Percentiles rank a stretch among this genome's conserved stretches.
Conservation (phyloP, 2,113 vertebrate genomes). For the Aegithalos caudatus region DNA sequence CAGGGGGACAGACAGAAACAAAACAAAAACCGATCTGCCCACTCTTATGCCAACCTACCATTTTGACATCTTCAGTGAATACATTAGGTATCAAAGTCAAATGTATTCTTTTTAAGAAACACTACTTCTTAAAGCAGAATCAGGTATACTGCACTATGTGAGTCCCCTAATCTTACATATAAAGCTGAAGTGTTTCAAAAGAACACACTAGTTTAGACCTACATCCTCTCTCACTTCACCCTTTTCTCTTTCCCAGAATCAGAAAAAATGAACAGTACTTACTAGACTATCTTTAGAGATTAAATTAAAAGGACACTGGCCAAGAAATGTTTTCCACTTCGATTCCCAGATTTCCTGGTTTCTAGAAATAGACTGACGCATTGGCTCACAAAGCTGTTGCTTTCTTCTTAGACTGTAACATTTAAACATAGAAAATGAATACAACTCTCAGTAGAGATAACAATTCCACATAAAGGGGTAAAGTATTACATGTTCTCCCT, state of each 20-base stretch:
- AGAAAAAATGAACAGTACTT: conserved; percentile 60
- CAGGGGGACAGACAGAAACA: fast-evolving
- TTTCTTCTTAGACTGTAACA: conserved; percentile 72
- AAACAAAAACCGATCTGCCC: not conserved
- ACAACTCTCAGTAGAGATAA: not conserved
- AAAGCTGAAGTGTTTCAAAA: not conserved
- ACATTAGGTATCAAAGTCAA: not conserved
- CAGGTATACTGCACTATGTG: not conserved
- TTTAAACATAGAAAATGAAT: not conserved
- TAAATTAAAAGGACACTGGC: conserved; percentile 64
- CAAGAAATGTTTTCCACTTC: conserved; percentile 78
- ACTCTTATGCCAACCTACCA: not conserved
- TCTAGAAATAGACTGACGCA: conserved; percentile 46
- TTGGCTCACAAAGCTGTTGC: conserved; percentile 49
- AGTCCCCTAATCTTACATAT: not conserved
- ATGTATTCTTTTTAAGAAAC: not conserved
- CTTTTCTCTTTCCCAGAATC: not conserved
- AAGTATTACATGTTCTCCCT: not conserved
- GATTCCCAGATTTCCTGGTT: conserved; percentile 76
- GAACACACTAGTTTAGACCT: not conserved
- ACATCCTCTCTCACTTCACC: not conserved
- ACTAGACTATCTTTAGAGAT: conserved; percentile 73
- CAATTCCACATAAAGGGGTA: not conserved
- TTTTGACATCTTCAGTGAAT: not conserved
- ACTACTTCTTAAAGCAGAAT: not conserved